A percentile compares a stretch with the other conserved stretches of the same genome.
These are phyloP conservation scores for Corythaixoides concolor DNA, from an alignment of 2,113 vertebrate genomes.

Conservation along the genomic window DNA sequence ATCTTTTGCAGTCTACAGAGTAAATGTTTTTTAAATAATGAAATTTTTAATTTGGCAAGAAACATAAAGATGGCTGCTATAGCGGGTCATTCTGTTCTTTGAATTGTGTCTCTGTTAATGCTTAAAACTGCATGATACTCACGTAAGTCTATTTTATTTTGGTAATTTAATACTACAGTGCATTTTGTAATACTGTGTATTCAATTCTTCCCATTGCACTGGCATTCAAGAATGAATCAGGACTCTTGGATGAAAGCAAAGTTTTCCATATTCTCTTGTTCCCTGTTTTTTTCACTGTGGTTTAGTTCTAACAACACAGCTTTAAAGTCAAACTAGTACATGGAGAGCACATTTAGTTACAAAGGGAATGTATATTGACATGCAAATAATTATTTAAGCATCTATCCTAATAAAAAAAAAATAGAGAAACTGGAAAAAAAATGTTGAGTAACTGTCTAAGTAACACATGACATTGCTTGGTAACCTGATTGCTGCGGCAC, in stretches of 20 bases:
- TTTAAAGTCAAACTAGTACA: neutral
- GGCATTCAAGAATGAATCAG: neutral
- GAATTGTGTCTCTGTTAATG: neutral
- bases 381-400: neutral
- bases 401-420: neutral
- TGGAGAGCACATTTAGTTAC: neutral
- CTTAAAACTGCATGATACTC: neutral
- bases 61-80: neutral
- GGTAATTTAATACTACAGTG: neutral
- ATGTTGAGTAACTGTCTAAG: neutral
- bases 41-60: neutral
- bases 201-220: neutral
- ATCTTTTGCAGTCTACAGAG: neutral
- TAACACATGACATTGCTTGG: neutral
- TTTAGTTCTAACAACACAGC: neutral
- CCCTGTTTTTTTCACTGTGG: neutral
- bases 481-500: neutral
- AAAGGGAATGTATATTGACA: neutral
- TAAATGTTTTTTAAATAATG: neutral
- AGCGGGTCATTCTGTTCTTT: neutral
- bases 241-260: neutral
- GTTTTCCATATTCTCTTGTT: slow-evolving; percentile 9
- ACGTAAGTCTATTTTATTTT: neutral
- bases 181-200: neutral
- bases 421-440: neutral